These are phyloP conservation scores for Ophiodon elongatus DNA, from an alignment of 2,113 vertebrate genomes.

Conservation along the genomic window DNA sequence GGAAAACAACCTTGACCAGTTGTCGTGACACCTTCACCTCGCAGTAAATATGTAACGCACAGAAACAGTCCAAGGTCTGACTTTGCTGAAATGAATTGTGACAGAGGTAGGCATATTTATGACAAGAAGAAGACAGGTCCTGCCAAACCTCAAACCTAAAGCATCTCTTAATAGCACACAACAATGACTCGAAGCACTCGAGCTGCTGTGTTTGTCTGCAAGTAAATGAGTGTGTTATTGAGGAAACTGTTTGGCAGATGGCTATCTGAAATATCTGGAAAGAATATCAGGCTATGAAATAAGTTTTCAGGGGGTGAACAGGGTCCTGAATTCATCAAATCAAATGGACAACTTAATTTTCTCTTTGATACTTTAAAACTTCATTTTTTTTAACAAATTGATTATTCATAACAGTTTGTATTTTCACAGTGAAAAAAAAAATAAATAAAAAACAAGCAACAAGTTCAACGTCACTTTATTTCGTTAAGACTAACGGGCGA, in stretches of 20 bases:
- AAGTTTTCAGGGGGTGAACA: too few relatives aligned
- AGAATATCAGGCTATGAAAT: not conserved
- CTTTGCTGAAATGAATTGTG: slow-evolving; percentile 27
- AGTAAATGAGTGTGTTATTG: not conserved
- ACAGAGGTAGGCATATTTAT: slow-evolving; percentile 41
- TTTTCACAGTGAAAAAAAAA: not conserved
- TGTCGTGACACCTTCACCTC: slow-evolving; percentile 28
- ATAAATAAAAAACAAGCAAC: not conserved
- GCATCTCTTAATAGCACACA: slow-evolving; percentile 20
- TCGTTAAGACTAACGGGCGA: not conserved
- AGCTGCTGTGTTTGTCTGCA: not conserved
- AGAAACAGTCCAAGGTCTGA: slow-evolving; percentile 37
- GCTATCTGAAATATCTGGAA: not conserved
- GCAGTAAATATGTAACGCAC: slow-evolving; percentile 34
- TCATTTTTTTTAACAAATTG: not conserved
- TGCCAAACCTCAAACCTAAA: slow-evolving; percentile 35
- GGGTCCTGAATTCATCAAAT: not conserved
- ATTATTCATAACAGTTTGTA: not conserved
- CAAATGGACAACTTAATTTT: not conserved
- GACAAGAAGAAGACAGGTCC: slow-evolving; percentile 11
- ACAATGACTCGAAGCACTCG: not conserved
- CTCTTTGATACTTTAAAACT: not conserved
- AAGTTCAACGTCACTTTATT: slow-evolving; percentile 3
- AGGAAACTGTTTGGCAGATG: not conserved
- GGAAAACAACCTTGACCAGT: slow-evolving; percentile 41